Evolutionary conservation across 2,113 vertebrate species (phyloP).

Genomic region (Ceyx melanurus): DNA sequence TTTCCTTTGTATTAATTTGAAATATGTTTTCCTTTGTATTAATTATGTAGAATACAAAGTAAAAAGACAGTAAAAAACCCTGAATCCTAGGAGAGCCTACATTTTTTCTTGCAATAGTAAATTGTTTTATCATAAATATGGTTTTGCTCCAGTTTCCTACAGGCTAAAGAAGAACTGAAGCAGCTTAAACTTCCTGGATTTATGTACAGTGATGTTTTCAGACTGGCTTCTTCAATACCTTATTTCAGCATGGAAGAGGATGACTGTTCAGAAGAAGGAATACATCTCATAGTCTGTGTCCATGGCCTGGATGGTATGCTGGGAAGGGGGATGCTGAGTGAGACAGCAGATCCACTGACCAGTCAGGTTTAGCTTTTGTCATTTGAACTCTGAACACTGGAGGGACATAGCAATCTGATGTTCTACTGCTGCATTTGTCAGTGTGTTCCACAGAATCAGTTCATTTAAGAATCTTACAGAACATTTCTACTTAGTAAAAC

Average conservation of each 20-base stretch:
- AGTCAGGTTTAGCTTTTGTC: neutral
- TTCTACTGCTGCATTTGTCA: neutral
- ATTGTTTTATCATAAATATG: neutral
- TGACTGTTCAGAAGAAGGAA: conserved; percentile 88
- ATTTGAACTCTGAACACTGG: neutral
- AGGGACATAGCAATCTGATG: neutral
- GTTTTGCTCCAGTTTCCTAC: conserved; percentile 84
- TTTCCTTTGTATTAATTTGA: neutral
- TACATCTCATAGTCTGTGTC: conserved; percentile 96
- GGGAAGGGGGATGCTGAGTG: neutral
- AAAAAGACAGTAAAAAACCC: neutral
- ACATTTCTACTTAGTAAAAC: neutral
- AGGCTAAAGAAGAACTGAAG: conserved; percentile 94
- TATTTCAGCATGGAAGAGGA: conserved; percentile 96
- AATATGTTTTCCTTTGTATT: neutral
- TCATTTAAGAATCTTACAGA: neutral
- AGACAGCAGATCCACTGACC: neutral
- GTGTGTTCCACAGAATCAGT: neutral
- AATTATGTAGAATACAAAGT: neutral
- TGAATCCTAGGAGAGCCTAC: neutral
- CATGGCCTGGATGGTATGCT: conserved; percentile 94
- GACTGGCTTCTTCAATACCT: conserved; percentile 90
- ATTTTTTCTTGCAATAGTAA: neutral
- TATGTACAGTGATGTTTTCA: conserved; percentile 92
- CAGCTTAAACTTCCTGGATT: conserved; percentile 92